These are phyloP conservation scores for Julus scandinavius DNA, from an alignment of 2,888 invertebrate species.

Conservation along the genomic window DNA sequence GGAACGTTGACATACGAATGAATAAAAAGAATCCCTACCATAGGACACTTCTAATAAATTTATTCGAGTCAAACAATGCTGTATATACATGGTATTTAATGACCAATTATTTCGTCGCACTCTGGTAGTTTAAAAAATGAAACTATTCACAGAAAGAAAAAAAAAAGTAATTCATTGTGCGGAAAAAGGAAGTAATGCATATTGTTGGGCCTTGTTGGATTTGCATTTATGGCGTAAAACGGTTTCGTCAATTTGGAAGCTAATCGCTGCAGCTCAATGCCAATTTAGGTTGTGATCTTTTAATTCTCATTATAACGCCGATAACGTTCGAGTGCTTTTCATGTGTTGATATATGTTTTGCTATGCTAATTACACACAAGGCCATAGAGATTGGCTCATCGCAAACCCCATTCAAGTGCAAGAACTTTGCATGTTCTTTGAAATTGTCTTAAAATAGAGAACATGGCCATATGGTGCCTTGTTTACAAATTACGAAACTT, in stretches of 20 bases:
- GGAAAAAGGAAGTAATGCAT: slow-evolving; percentile 30
- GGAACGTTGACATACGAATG: background rate
- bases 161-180: background rate
- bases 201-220: background rate
- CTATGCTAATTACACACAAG: too few species aligned
- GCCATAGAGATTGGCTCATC: too few species aligned
- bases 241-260: background rate
- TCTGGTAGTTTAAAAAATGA: slow-evolving; percentile 17
- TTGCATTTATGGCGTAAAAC: background rate
- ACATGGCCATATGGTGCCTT: background rate
- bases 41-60: background rate
- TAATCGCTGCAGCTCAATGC: background rate
- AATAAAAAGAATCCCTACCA: background rate
- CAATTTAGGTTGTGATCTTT: too few species aligned
- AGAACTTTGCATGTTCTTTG: background rate
- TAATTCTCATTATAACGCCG: too few species aligned
- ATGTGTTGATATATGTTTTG: too few species aligned
- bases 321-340: too few species aligned
- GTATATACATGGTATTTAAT: background rate
- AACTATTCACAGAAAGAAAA: background rate
- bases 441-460: background rate
- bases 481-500: background rate
- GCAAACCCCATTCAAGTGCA: background rate
- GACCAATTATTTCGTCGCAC: slow-evolving; percentile 35
- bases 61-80: slow-evolving; percentile 1